phyloP scores from a whole-genome alignment of 1,140 invertebrate genomes.

The Achroia grisella region DNA sequence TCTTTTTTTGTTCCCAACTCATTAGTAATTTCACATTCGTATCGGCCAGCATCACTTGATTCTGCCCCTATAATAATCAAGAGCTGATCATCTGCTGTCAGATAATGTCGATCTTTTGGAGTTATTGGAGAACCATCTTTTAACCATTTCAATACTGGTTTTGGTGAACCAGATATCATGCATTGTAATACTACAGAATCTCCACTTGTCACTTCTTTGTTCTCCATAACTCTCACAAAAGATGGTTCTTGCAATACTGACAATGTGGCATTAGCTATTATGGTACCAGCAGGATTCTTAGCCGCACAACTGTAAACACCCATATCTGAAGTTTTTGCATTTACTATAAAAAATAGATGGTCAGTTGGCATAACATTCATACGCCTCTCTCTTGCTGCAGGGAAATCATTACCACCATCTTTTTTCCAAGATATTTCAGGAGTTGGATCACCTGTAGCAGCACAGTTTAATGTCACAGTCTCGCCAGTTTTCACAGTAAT shows the following conservation, averaged over 20 bases:
- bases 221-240: constrained; percentile 88
- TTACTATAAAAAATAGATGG: constrained; percentile 93
- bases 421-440: constrained; percentile 95
- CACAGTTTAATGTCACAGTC: constrained; percentile 92
- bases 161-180: constrained; percentile 88
- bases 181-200: constrained; percentile 91
- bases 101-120: constrained; percentile 85
- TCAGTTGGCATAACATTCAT: constrained; percentile 95
- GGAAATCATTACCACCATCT: constrained; percentile 96
- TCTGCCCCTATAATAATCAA: constrained; percentile 89
- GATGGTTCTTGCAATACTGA: constrained; percentile 90
- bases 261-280: constrained; percentile 91
- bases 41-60: constrained; percentile 85
- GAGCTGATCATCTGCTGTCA: constrained; percentile 89
- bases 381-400: constrained; percentile 92
- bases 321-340: constrained; percentile 90
- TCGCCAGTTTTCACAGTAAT: constrained; percentile 88
- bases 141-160: constrained; percentile 90
- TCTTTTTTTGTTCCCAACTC: constrained; percentile 80
- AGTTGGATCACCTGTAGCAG: constrained; percentile 89
- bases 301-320: constrained; percentile 97
- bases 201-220: constrained; percentile 86
- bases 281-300: constrained; percentile 89
- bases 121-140: constrained; percentile 87
- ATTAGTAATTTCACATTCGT: constrained; percentile 93